Evolutionary conservation across 2,113 vertebrate species (phyloP).

Genomic region (Gasterosteus aculeatus): DNA sequence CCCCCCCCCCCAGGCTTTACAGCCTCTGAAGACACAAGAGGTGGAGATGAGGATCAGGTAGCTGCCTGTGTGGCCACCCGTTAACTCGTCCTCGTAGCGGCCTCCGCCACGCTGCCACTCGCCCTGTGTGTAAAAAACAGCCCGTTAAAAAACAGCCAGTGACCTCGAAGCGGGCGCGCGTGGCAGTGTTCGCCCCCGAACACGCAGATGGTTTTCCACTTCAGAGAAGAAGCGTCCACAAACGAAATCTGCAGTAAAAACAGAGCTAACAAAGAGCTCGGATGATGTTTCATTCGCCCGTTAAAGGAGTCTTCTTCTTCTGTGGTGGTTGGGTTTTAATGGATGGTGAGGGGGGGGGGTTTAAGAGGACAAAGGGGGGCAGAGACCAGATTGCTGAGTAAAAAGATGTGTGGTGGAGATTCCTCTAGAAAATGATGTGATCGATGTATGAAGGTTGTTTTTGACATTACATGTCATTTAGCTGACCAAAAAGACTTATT

Average conservation of each 20-base stretch:
- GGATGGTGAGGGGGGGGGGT: background rate
- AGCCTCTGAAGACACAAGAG: too few species aligned
- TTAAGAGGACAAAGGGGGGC: background rate
- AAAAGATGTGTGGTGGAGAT: too few species aligned
- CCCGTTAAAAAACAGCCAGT: conserved; percentile 50
- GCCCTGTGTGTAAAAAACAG: conserved; percentile 54
- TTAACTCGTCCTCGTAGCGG: conserved; percentile 69
- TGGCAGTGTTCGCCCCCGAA: background rate
- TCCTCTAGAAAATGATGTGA: too few species aligned
- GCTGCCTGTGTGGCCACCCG: conserved; percentile 68
- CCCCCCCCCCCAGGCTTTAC: background rate
- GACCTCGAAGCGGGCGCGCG: too few species aligned
- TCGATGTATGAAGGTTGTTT: too few species aligned
- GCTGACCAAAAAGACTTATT: too few species aligned
- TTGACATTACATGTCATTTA: too few species aligned
- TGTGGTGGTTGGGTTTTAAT: conserved; percentile 11
- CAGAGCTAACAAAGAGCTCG: too few species aligned
- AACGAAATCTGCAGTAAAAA: conserved; percentile 26
- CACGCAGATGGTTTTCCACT: conserved; percentile 47
- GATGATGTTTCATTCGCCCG: conserved; percentile 54
- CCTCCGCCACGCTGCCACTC: conserved; percentile 56
- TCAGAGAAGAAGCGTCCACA: conserved; percentile 11
- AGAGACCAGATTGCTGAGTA: too few species aligned
- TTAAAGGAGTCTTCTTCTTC: conserved; percentile 38
- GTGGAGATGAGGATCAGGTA: too few species aligned